Base-by-base conservation (phyloP, 2,888 invertebrate genomes). In the Timema cristinae region DNA sequence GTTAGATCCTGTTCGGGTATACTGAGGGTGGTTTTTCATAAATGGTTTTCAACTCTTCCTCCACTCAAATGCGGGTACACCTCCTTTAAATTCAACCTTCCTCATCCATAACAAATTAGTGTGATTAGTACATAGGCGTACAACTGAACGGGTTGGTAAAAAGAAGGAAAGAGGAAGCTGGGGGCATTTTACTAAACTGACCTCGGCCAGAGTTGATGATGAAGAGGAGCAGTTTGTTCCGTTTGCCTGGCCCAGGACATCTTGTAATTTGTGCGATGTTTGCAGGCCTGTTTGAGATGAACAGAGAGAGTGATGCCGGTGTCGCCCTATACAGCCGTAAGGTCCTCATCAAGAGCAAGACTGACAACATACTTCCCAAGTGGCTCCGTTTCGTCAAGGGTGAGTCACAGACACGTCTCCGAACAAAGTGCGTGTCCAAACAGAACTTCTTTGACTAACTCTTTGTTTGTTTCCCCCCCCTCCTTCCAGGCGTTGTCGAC, bases 301-400 rank as follows among this genome's bases (percentile, higher is more conserved):
- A 94, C 5, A 87, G 94, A 47, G 95, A 96, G 78, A 88, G 90
- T 0, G 91, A 93, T 76, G 88, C 91, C 0, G 95, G 95, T 4
- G 91, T 98, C 0, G 90, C 97, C 0, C 85, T 98, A 13, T 98
- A 99, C 81, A 92, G 94, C 7, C 88, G 95, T 67, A 96, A 96
- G 82, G 91, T 98, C 71, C 86, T 98, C 74, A 97, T 98, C 75
- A 95, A 97, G 83, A 92, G 90, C 78, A 92, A 92, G 80, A 93
- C 95, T 0, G 95, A 95, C 73, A 92, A 94, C 79, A 88, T 98
- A 76, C 84, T 98, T 75, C 97, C 97, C 0, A 94, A 95, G 80
- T 98, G 97, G 95, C 85, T 98, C 77, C 86, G 98, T 78, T 98
- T 98, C 83, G 86, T 98, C 5, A 96, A 96, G 88, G 98, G 91